A percentile compares a stretch with the other conserved stretches of the same genome.
Conservation (phyloP, 2,888 invertebrate genomes). For the Anarsia innoxiella region DNA sequence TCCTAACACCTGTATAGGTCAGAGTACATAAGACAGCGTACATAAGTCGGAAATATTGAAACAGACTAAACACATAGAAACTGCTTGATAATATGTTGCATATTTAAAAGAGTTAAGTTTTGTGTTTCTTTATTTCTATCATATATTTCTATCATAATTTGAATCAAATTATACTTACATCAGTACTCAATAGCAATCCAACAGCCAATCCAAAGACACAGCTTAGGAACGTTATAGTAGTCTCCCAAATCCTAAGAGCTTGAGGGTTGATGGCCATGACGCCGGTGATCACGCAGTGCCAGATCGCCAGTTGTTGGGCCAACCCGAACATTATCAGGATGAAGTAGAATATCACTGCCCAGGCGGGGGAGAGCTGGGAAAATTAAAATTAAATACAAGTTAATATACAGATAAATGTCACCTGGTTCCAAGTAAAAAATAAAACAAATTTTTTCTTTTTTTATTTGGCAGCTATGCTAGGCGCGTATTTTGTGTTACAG, state of each 20-base stretch:
- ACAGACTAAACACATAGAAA: no score
- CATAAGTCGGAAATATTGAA: no score
- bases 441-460: no score
- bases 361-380: conserved; percentile 85
- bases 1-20: no score
- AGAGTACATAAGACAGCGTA: no score
- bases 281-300: conserved; percentile 93
- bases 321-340: conserved; percentile 90
- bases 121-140: no score
- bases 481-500: no score
- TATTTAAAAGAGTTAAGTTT: no score
- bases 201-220: conserved; percentile 88
- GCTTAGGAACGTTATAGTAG: conserved; percentile 87
- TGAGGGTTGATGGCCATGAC: conserved; percentile 86
- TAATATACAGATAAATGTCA: background rate
- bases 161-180: conserved; percentile 75
- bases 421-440: no score
- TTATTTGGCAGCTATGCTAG: no score
- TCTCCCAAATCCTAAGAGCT: conserved; percentile 84
- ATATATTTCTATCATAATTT: no score
- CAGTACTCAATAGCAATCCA: conserved; percentile 91
- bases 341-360: conserved; percentile 91
- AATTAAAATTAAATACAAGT: background rate
- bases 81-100: no score
- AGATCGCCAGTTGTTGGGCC: conserved; percentile 91